phyloP scores from a whole-genome alignment of 1,140 invertebrate species.

The Tetragonula clypearis region DNA sequence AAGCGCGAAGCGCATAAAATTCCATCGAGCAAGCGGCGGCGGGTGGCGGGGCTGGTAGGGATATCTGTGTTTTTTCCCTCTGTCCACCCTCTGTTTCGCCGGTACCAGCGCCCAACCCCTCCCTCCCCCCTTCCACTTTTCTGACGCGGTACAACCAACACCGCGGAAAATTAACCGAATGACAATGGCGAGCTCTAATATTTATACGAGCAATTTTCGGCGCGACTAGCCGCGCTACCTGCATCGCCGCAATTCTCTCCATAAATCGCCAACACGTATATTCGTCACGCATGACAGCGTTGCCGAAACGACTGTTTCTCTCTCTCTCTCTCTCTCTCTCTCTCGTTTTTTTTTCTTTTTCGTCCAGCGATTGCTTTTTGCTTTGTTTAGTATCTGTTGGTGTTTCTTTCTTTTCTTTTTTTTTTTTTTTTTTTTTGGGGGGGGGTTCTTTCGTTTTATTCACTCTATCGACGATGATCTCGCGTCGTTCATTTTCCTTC shows the following conservation, averaged over 20 bases:
- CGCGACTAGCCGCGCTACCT: conserved; percentile 43
- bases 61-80: conserved; percentile 36
- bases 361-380: neutral
- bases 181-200: conserved; percentile 74
- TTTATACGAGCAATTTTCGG: conserved; percentile 78
- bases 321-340: neutral
- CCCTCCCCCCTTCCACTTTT: conserved; percentile 11
- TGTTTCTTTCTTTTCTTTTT: neutral
- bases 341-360: neutral
- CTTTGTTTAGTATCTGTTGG: neutral
- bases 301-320: neutral
- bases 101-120: neutral
- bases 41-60: neutral
- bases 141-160: conserved; percentile 47
- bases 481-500: no score
- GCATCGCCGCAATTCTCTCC: conserved; percentile 32
- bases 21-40: conserved; percentile 54
- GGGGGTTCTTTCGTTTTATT: neutral
- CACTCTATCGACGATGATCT: neutral
- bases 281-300: conserved; percentile 52
- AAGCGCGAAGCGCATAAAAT: conserved; percentile 70
- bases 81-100: neutral
- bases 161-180: conserved; percentile 75
- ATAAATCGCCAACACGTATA: conserved; percentile 45
- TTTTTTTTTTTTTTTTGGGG: no score